Conservation (phyloP, 1,140 invertebrate species). For the Scaptomyza montana region DNA sequence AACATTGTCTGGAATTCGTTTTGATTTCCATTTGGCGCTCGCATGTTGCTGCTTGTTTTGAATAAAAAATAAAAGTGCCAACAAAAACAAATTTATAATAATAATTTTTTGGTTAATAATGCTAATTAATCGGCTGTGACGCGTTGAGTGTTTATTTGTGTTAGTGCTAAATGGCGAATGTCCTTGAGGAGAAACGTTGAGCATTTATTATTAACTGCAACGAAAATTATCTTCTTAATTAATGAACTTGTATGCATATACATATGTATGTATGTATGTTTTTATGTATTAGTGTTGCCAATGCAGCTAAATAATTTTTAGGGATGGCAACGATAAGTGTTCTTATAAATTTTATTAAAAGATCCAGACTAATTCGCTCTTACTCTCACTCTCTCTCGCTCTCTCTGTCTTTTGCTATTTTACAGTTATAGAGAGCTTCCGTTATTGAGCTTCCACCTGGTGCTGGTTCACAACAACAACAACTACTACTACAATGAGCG, state of each 20-base stretch:
- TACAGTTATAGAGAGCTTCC: constrained; percentile 9
- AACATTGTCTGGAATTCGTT: background rate
- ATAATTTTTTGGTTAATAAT: constrained; percentile 4
- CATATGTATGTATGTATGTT: background rate
- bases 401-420: background rate
- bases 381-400: too few relatives aligned
- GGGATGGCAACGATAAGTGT: too few relatives aligned
- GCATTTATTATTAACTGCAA: background rate
- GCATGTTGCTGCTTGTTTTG: background rate
- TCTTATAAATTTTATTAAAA: too few relatives aligned
- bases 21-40: constrained; percentile 7
- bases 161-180: background rate
- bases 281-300: background rate
- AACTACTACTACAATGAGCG: constrained; percentile 79
- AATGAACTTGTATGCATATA: background rate
- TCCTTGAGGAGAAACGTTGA: background rate
- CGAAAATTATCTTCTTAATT: too few relatives aligned
- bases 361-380: too few relatives aligned
- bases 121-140: background rate
- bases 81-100: background rate
- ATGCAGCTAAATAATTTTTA: too few relatives aligned
- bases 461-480: background rate
- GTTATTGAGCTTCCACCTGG: background rate
- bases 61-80: background rate
- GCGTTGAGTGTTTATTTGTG: background rate